phyloP scores from a whole-genome alignment of 2,797 vertebrate species.

The Megaceryle alcyon region DNA sequence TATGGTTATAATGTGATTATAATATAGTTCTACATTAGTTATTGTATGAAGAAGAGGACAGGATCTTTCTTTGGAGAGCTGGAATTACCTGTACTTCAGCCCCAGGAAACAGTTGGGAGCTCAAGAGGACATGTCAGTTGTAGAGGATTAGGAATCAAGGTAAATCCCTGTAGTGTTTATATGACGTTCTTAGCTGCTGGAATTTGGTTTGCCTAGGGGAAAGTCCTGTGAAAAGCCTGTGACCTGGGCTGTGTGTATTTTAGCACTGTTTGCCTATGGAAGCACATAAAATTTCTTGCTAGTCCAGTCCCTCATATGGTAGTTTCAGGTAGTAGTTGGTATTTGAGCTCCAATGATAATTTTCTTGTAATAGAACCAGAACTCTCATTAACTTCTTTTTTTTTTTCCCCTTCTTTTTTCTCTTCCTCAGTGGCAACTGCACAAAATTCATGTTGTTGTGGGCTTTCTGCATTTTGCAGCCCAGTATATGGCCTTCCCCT shows the following conservation, averaged over 20 bases:
- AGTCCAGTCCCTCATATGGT: neutral
- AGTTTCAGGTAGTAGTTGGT: neutral
- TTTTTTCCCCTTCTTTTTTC: neutral
- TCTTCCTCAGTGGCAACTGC: neutral
- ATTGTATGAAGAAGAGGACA: neutral
- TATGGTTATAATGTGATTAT: neutral
- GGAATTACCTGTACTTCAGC: conserved; percentile 31
- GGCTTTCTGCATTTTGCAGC: neutral
- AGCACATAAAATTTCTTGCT: neutral
- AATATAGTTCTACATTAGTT: neutral
- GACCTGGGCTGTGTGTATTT: neutral
- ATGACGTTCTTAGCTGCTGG: neutral
- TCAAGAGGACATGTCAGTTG: neutral
- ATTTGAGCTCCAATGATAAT: neutral
- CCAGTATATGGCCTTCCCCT: neutral
- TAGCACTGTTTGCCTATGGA: neutral
- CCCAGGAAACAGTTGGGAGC: neutral
- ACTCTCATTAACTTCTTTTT: neutral
- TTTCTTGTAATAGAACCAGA: neutral
- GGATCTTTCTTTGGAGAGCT: neutral
- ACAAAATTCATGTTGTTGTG: neutral
- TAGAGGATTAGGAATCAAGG: neutral
- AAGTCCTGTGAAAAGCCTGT: neutral
- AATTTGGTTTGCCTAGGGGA: neutral
- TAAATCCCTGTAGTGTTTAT: neutral